phyloP scores from a whole-genome alignment of 2,113 vertebrate species.

The Chelonoidis abingdonii region DNA sequence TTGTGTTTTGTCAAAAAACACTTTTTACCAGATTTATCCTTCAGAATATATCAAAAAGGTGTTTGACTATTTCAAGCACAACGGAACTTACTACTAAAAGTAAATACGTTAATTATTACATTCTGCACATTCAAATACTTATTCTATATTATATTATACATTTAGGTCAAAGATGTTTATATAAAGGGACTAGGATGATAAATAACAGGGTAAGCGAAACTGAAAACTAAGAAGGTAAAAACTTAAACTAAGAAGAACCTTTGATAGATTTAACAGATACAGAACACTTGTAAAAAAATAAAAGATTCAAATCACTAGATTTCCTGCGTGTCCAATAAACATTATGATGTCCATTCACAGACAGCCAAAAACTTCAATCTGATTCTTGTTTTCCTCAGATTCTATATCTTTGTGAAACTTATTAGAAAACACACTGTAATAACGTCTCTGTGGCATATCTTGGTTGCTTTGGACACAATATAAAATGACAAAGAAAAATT shows the following conservation, averaged over 20 bases:
- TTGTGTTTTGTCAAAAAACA: background rate
- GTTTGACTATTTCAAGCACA: fast-evolving
- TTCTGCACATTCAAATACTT: background rate
- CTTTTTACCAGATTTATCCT: background rate
- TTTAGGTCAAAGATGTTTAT: background rate
- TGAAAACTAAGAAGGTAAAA: background rate
- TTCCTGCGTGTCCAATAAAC: fast-evolving
- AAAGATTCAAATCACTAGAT: background rate
- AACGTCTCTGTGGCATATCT: background rate
- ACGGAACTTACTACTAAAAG: background rate
- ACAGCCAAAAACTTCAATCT: background rate
- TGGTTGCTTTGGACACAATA: background rate
- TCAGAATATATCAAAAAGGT: background rate
- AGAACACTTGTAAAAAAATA: background rate
- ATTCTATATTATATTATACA: background rate
- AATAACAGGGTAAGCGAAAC: background rate
- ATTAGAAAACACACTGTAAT: background rate
- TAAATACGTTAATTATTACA: background rate
- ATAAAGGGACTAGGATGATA: background rate
- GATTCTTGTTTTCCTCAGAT: background rate
- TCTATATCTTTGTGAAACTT: background rate
- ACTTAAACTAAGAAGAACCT: background rate
- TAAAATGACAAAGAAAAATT: background rate
- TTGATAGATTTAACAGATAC: background rate
- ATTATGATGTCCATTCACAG: background rate